Conservation (phyloP, 2,888 invertebrate genomes). For the Spisula solida region DNA sequence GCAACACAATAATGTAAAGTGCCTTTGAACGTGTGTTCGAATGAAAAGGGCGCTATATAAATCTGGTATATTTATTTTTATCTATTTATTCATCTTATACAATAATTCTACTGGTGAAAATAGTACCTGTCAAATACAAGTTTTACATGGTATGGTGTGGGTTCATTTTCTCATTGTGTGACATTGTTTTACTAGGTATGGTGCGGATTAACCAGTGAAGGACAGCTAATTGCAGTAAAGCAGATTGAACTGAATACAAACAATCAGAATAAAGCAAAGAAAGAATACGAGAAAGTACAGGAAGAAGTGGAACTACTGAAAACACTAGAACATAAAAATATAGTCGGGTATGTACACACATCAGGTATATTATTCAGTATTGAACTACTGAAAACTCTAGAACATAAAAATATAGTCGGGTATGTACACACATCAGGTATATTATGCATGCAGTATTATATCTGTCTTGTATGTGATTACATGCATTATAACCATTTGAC, state of each 20-base stretch:
- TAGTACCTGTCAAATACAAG: no score
- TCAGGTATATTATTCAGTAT: not conserved
- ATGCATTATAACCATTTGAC: no score
- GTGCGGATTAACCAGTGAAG: conserved; percentile 87
- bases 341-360: conserved; percentile 85
- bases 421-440: conserved; percentile 69
- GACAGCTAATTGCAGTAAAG: conserved; percentile 87
- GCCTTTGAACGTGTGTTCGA: no score
- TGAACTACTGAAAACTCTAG: conserved; percentile 80
- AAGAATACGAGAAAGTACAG: conserved; percentile 87
- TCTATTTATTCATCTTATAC: no score
- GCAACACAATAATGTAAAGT: no score
- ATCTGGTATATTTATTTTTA: no score
- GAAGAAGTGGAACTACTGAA: conserved; percentile 87
- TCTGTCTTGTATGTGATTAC: not conserved
- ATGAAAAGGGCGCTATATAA: no score
- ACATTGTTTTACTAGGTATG: conserved; percentile 82
- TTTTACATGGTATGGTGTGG: no score
- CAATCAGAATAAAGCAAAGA: conserved; percentile 84
- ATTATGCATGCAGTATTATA: not conserved
- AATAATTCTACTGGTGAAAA: no score
- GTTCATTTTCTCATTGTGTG: not conserved
- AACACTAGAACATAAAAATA: conserved; percentile 87
- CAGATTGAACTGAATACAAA: conserved; percentile 87
- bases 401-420: conserved; percentile 87